A percentile compares a stretch with the other conserved stretches of the same genome.
Evolutionary conservation across 2,113 vertebrate species (phyloP).

Genomic region (Silurus glanis): DNA sequence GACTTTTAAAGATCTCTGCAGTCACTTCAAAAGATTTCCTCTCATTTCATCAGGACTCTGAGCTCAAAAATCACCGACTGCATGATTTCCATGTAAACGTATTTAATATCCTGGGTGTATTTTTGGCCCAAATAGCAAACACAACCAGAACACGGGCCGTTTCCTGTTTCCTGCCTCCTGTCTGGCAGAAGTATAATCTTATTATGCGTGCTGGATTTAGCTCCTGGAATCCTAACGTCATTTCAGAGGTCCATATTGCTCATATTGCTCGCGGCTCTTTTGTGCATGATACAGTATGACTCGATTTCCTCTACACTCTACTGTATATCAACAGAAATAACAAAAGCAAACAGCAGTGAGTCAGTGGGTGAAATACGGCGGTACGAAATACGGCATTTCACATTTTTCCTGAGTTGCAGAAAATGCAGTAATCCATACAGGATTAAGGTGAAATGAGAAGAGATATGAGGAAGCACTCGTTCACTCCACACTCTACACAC

Average conservation of each 20-base stretch:
- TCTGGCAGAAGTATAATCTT: background rate
- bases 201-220: background rate
- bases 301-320: background rate
- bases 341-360: background rate
- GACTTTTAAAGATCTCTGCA: background rate
- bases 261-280: background rate
- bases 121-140: background rate
- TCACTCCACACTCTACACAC: constrained; percentile 15
- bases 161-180: background rate
- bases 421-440: background rate
- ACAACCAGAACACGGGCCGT: background rate
- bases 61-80: background rate
- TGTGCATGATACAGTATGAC: background rate
- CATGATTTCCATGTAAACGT: background rate
- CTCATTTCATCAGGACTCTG: background rate
- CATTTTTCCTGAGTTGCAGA: background rate
- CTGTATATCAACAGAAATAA: background rate
- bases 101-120: background rate
- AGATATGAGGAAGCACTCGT: constrained; percentile 7
- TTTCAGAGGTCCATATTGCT: background rate
- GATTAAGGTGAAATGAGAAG: constrained; percentile 13
- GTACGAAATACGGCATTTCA: too few relatives aligned
- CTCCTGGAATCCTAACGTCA: background rate
- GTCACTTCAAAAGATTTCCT: background rate
- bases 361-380: background rate